Evolutionary conservation across 2,113 vertebrate genomes (phyloP).

Genomic region (Sterna hirundo): DNA sequence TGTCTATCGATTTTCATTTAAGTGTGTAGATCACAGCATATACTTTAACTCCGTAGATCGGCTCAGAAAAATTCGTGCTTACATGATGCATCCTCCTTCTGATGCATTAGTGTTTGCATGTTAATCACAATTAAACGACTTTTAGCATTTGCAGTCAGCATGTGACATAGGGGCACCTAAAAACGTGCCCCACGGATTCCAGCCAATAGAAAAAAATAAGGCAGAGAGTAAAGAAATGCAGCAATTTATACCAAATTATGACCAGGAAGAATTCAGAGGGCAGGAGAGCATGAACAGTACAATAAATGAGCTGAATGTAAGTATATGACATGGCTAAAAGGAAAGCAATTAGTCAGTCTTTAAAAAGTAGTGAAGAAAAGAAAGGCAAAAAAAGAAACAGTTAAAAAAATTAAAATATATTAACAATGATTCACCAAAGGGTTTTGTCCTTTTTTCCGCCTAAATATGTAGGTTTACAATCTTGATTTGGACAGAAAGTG

Average conservation of each 20-base stretch:
- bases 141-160: background rate
- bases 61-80: conserved; percentile 31
- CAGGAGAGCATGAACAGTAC: background rate
- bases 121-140: conserved; percentile 10
- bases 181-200: background rate
- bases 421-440: background rate
- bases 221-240: background rate
- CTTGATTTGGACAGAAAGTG: background rate
- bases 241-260: background rate
- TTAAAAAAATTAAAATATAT: background rate
- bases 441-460: background rate
- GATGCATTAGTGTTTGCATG: background rate
- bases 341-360: background rate
- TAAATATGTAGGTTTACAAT: background rate
- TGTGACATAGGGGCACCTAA: background rate
- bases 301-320: background rate
- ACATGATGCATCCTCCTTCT: background rate
- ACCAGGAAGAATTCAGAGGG: background rate
- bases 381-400: background rate
- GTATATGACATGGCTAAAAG: background rate
- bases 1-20: conserved; percentile 69
- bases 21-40: conserved; percentile 9
- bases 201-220: background rate
- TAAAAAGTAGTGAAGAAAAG: background rate
- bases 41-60: conserved; percentile 16